These are phyloP conservation scores for Mastomys coucha DNA, from an alignment of 2,113 vertebrate species.

Conservation along the genomic window DNA sequence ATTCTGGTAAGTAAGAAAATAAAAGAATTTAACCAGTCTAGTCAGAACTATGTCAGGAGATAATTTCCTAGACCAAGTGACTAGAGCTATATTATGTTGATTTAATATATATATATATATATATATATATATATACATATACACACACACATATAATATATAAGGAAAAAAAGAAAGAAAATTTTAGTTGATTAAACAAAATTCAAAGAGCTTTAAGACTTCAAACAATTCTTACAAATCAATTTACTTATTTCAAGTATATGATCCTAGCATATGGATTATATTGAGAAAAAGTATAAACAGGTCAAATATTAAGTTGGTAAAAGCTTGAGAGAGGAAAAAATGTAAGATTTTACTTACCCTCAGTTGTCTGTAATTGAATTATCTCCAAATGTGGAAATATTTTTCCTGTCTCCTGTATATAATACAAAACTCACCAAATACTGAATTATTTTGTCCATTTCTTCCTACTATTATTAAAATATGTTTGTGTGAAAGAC, in stretches of 20 bases:
- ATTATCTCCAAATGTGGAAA: conserved; percentile 62
- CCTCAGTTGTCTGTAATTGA: conserved; percentile 50
- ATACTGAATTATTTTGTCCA: conserved; percentile 21
- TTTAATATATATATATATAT: conserved; percentile 46
- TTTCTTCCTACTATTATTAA: conserved; percentile 52
- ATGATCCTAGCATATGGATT: conserved; percentile 66
- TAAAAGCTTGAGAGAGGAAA: conserved; percentile 53
- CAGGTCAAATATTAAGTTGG: conserved; percentile 63
- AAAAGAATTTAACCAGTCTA: conserved; percentile 58
- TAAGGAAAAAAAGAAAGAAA: conserved; percentile 29
- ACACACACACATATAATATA: neutral
- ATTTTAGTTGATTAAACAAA: conserved; percentile 68
- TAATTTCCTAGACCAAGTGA: conserved; percentile 64
- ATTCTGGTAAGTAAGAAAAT: conserved; percentile 57
- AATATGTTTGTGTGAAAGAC: conserved; percentile 25
- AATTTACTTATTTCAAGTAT: conserved; percentile 71
- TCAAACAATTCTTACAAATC: conserved; percentile 73
- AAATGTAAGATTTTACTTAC: conserved; percentile 37
- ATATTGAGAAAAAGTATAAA: conserved; percentile 65
- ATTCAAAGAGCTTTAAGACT: conserved; percentile 66
- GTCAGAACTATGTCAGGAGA: conserved; percentile 44
- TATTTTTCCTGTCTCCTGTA: conserved; percentile 2
- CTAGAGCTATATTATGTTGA: conserved; percentile 47
- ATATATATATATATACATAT: neutral
- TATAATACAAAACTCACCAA: conserved; percentile 55